phyloP scores from a whole-genome alignment of 30 jellyfish, hydroid and myxozoan genomes.

The Cassiopea xamachana region DNA sequence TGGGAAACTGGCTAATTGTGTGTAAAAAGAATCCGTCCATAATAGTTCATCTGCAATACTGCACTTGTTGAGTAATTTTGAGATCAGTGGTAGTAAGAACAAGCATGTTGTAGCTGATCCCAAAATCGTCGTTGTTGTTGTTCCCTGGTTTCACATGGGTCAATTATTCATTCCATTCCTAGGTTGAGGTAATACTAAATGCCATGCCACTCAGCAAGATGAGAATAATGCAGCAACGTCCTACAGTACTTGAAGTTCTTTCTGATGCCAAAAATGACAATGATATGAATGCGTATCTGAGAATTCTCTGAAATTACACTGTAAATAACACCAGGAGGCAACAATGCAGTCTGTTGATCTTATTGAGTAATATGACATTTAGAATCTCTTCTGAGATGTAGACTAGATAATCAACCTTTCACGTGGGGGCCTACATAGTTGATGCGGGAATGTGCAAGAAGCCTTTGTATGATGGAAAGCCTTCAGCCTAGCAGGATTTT shows the following conservation, averaged over 20 bases:
- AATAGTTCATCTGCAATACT: background rate
- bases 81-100: background rate
- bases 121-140: constrained; percentile 9
- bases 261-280: no score
- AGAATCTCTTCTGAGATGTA: no score
- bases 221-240: no score
- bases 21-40: constrained; percentile 37
- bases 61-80: background rate
- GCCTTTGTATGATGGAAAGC: constrained; percentile 1
- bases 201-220: no score
- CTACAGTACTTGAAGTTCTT: no score
- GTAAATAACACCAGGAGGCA: no score
- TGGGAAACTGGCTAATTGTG: constrained; percentile 64
- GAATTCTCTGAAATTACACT: no score
- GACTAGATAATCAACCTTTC: background rate
- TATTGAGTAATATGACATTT: no score
- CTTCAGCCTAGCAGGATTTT: constrained; percentile 63
- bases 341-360: no score
- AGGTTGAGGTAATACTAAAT: no score
- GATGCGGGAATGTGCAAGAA: background rate
- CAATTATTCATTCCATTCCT: background rate
- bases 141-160: background rate
- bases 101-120: background rate
- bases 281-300: no score
- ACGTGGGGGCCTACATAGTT: background rate